phyloP scores from a whole-genome alignment of 2,888 invertebrate genomes.

The Mesorhabditis spiculigera region DNA sequence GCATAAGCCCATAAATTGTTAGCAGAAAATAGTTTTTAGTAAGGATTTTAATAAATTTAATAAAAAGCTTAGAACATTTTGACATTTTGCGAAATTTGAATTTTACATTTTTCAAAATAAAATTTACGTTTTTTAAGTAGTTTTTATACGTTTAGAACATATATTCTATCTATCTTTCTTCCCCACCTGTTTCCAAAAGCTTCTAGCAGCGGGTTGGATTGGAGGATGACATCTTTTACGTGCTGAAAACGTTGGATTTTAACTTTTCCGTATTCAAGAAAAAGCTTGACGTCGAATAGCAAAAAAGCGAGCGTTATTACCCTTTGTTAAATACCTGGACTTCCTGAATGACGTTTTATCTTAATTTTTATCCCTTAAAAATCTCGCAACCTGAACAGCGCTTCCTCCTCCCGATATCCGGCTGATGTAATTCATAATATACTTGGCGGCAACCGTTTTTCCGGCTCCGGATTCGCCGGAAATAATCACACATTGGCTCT shows the following conservation, averaged over 20 bases:
- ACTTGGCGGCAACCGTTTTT: constrained; percentile 71
- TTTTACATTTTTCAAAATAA: too few relatives aligned
- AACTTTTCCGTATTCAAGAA: not conserved
- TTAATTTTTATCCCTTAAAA: not conserved
- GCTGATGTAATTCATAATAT: constrained; percentile 71
- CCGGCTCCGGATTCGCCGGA: constrained; percentile 72
- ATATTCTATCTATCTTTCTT: not conserved
- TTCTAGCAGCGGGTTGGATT: constrained; percentile 71
- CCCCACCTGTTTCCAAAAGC: constrained; percentile 69
- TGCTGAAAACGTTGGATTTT: constrained; percentile 59
- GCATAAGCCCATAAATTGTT: too few relatives aligned
- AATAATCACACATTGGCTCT: constrained; percentile 73
- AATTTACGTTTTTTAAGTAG: too few relatives aligned
- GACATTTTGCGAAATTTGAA: too few relatives aligned
- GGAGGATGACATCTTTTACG: constrained; percentile 70
- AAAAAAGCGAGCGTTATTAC: not conserved
- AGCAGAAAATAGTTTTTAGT: too few relatives aligned
- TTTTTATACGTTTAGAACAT: too few relatives aligned
- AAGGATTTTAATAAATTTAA: too few relatives aligned
- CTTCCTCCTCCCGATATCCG: constrained; percentile 69
- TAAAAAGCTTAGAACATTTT: constrained; percentile 62
- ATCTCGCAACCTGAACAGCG: constrained; percentile 64
- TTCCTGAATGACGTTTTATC: not conserved
- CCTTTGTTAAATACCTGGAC: too few relatives aligned
- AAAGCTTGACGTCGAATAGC: not conserved